These are phyloP conservation scores for Amblyteles armatorius DNA, from an alignment of 2,888 invertebrate species.

Conservation along the genomic window DNA sequence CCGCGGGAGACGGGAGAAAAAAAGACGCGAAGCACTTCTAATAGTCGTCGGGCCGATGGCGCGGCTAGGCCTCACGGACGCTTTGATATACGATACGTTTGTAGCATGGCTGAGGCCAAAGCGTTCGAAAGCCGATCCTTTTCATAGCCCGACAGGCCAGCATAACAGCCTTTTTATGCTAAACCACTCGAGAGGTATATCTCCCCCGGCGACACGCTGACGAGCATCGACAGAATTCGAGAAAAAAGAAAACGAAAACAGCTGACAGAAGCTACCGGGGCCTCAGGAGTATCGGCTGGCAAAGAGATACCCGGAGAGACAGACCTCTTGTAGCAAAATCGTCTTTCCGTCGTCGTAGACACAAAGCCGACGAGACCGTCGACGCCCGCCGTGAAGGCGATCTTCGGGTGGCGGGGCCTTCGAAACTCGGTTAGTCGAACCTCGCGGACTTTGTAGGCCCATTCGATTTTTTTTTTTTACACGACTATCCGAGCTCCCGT, in stretches of 20 bases:
- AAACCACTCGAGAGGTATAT: conserved; percentile 71
- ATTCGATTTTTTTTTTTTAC: conserved; percentile 7
- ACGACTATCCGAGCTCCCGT: conserved; percentile 26
- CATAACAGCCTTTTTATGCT: conserved; percentile 78
- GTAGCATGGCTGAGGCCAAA: conserved; percentile 74
- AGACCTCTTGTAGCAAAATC: conserved; percentile 40
- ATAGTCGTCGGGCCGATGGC: conserved; percentile 25
- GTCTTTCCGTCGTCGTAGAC: conserved; percentile 50
- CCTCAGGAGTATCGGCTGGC: conserved; percentile 63
- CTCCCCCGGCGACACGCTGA: conserved; percentile 71
- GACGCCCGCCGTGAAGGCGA: conserved; percentile 59
- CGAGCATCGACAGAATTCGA: conserved; percentile 79
- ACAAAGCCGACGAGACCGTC: conserved; percentile 31
- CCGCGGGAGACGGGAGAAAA: not conserved
- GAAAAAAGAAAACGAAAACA: conserved; percentile 69
- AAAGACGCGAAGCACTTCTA: conserved; percentile 17
- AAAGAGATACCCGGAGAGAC: conserved; percentile 72
- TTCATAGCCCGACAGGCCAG: conserved; percentile 53
- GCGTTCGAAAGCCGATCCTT: conserved; percentile 76
- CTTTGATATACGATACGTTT: conserved; percentile 82
- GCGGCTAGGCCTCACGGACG: conserved; percentile 59
- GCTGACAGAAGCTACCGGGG: conserved; percentile 75
- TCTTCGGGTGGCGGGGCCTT: conserved; percentile 23
- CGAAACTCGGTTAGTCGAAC: conserved; percentile 31
- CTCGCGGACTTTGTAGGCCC: conserved; percentile 14